Evolutionary conservation across 2,113 vertebrate genomes (phyloP), one percentile per base, ranked within the genome.

Genomic region (Xyrauchen texanus): DNA sequence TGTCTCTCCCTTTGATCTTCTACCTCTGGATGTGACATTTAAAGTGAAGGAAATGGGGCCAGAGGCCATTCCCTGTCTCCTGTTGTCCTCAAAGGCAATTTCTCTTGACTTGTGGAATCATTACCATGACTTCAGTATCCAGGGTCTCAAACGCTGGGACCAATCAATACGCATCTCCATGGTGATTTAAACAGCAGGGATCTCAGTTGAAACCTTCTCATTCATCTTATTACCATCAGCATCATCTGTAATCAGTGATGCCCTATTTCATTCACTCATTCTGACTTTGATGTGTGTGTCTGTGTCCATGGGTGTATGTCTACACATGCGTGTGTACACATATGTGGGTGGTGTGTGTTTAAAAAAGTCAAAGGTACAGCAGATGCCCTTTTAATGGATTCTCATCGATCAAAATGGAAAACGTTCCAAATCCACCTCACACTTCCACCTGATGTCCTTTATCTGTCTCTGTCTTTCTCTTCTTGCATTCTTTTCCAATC

Each of bases 111-210:
- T 65, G 47, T 65, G 61, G 21, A 76, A 76, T 76, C 62, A 75
- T 75, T 75, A 75, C 70, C n/a, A 66, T 83, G 71, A 64, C 68
- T 51, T 53, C 60, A 52, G 61, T 68, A 79, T 60, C 73, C 70
- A 69, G 62, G 73, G 73, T 76, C 73, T 76, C 73, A 13, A 42
- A 69, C 71, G 52, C 71, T 6, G 10, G 21, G 9, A 45, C 52
- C 53, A 77, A 60, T 70, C 65, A 60, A 83, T 65, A 76, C 21
- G 21, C 55, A 68, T 73, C 51, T 69, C 68, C 49, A 72, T 70
- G 64, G 70, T 71, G 73, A 69, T 53, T 65, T 65, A 65, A 76
- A 63, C 73, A 34, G 21, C 21, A 55, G 61, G 49, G 47, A 45
- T 21, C 73, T 55, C 16, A 21, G 72, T 11, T 75, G 72, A 75